Evolutionary conservation across 2,888 invertebrate genomes (phyloP).

Genomic region (Nemapogon koenigi): DNA sequence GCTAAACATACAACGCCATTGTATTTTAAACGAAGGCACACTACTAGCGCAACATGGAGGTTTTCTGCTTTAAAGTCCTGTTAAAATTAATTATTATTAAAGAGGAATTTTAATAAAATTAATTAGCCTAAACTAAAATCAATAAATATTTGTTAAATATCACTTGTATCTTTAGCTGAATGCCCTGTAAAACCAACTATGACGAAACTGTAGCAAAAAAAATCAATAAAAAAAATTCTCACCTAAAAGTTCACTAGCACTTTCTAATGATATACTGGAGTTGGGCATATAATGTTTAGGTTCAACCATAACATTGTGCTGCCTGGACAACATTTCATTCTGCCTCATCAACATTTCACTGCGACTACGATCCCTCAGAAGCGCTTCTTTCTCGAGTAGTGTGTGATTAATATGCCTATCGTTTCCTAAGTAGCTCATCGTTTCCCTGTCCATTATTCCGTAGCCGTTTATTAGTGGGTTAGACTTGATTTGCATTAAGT

Average conservation of each 20-base stretch:
- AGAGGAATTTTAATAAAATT: too few species aligned
- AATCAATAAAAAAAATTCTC: slow-evolving; percentile 17
- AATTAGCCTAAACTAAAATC: too few species aligned
- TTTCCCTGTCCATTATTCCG: slow-evolving; percentile 41
- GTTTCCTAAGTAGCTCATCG: slow-evolving; percentile 36
- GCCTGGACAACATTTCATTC: slow-evolving; percentile 44
- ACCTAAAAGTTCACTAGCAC: slow-evolving; percentile 61
- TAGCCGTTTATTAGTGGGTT: slow-evolving; percentile 43
- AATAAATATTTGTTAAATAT: too few species aligned
- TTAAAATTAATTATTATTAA: too few species aligned
- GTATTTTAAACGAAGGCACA: too few species aligned
- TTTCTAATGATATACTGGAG: slow-evolving; percentile 49
- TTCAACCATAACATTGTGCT: slow-evolving; percentile 40
- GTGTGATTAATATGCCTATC: slow-evolving; percentile 50
- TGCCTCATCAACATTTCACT: slow-evolving; percentile 48
- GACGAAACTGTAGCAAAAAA: too few species aligned
- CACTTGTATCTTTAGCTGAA: too few species aligned
- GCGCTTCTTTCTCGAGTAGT: slow-evolving; percentile 40
- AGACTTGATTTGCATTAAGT: slow-evolving; percentile 35
- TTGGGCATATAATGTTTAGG: slow-evolving; percentile 48
- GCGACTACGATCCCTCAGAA: slow-evolving; percentile 39
- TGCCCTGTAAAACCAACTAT: too few species aligned
- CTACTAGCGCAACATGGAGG: too few species aligned
- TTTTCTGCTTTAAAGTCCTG: too few species aligned
- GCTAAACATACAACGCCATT: too few species aligned